Base-by-base conservation (phyloP, 2,797 vertebrate species). In the Cercopithecus petaurista region DNA sequence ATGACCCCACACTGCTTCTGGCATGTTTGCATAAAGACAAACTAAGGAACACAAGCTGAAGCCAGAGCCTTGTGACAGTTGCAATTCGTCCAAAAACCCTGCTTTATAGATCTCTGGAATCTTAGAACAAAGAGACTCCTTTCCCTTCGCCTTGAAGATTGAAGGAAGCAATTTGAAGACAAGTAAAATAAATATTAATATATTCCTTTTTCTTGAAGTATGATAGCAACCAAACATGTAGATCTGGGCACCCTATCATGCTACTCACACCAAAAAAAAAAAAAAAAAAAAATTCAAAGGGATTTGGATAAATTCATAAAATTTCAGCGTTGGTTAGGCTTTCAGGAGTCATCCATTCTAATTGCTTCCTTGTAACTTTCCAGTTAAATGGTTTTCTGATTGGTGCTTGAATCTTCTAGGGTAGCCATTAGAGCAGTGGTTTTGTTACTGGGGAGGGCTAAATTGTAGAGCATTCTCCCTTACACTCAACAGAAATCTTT, bases 1-100 rank as follows among this genome's bases (percentile, higher is more conserved):
- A 10, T 15, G 67, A 82, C n/a, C 76, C 80, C 39, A 30, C 48
- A 59, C n/a, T 72, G 39, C 48, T 82, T 88, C 84, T 59, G 83
- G 83, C 80, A 79, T 72, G 70, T 88, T 72, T 86, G 46, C 91
- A 92, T 93, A 88, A 76, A 97, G 92, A 70, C 64, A 75, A 87
- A 93, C 59, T 24, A 28, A 33, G 30, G 36, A 80, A 43, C 22
- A n/a, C 24, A 50, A 33, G 70, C 36, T 72, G 72, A 90, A 96
- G 48, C 80, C 70, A 70, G 22, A 88, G 77, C 30, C n/a, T 81
- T 50, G 19, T 88, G 64, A 19, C 5, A 39, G 55, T 82, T 90
- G 22, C 1, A 75, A 11, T 81, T 57, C 55, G 59, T 57, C 33
- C 5, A 7, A 11, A 52, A 59, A n/a, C 70, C 70, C 72, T 77